These are phyloP conservation scores for Peromyscus attwateri DNA, from an alignment of 2,797 vertebrate species.

Conservation along the genomic window DNA sequence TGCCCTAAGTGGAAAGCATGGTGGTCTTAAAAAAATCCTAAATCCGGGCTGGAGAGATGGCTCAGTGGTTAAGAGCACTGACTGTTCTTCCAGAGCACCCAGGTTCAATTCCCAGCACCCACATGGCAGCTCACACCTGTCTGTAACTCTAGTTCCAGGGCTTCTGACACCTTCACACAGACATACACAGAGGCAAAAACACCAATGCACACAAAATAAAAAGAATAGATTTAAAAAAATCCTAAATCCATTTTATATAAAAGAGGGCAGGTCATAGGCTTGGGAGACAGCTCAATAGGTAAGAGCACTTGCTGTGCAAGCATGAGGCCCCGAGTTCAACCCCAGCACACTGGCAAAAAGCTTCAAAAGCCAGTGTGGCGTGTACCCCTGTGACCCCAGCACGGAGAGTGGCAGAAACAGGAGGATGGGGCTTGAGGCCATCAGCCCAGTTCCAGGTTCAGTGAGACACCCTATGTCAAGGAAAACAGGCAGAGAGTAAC, in stretches of 20 bases:
- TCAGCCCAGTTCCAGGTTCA: neutral
- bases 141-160: no score
- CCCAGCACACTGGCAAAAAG: neutral
- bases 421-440: neutral
- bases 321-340: neutral
- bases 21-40: neutral
- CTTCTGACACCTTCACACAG: no score
- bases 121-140: no score
- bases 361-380: neutral
- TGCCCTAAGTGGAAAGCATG: neutral
- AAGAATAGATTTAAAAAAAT: neutral
- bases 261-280: neutral
- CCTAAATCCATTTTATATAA: neutral
- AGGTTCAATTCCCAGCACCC: no score
- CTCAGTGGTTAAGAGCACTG: no score
- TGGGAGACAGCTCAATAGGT: neutral
- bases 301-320: neutral
- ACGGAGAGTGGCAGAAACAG: neutral
- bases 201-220: no score
- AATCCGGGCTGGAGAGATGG: neutral
- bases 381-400: neutral
- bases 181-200: no score
- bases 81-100: no score
- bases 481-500: neutral
- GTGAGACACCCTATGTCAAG: neutral